phyloP scores from a whole-genome alignment of 2,888 invertebrate species.

The Eristalis arbustorum region DNA sequence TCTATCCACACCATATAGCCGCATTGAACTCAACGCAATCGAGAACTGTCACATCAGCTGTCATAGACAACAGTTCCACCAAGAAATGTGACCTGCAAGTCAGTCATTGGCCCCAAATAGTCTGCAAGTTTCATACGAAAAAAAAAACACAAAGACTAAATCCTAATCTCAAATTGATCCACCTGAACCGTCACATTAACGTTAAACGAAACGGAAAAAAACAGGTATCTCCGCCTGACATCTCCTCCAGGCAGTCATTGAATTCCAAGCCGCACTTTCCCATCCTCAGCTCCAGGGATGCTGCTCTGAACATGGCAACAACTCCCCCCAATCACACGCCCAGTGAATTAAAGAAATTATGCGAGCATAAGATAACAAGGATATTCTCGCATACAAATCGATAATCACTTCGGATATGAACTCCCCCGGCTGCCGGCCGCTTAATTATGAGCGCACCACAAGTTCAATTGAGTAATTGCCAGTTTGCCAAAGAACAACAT shows the following conservation, averaged over 20 bases:
- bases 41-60: too few relatives aligned
- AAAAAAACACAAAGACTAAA: neutral
- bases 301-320: neutral
- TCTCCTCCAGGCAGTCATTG: neutral
- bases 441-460: constrained; percentile 21
- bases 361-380: constrained; percentile 19
- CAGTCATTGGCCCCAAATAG: too few relatives aligned
- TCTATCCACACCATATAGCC: too few relatives aligned
- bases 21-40: too few relatives aligned
- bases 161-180: neutral
- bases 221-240: neutral
- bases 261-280: neutral
- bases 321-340: neutral
- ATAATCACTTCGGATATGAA: constrained; percentile 34
- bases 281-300: neutral
- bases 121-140: neutral
- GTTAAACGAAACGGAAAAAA: neutral
- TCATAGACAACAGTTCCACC: too few relatives aligned
- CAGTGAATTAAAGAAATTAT: constrained; percentile 34
- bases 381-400: constrained; percentile 16
- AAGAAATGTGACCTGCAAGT: too few relatives aligned
- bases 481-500: constrained; percentile 16
- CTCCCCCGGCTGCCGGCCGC: constrained; percentile 11
- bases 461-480: constrained; percentile 43
- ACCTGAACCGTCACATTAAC: neutral